Evolutionary conservation across 2,113 vertebrate species (phyloP).

Genomic region (Sapajus apella): DNA sequence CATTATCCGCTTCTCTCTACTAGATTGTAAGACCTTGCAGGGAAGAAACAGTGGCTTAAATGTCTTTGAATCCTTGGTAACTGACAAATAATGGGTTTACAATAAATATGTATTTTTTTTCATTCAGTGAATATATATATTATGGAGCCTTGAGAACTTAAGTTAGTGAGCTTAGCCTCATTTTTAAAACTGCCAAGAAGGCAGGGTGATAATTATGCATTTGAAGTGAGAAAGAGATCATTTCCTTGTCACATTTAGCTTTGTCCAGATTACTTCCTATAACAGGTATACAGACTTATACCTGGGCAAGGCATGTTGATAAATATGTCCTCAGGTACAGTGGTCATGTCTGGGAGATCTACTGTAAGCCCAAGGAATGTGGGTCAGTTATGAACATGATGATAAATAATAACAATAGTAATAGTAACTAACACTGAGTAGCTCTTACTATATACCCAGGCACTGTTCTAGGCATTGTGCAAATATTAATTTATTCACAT

Average conservation of each 20-base stretch:
- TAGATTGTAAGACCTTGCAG: background rate
- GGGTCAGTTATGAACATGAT: background rate
- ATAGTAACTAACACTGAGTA: background rate
- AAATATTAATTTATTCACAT: conserved; percentile 33
- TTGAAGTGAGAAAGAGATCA: background rate
- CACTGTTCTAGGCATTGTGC: background rate
- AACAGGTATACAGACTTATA: background rate
- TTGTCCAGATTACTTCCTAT: background rate
- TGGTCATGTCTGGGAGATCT: background rate
- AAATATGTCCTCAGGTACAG: background rate
- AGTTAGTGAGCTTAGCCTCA: background rate
- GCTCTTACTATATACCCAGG: background rate
- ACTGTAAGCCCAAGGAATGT: background rate
- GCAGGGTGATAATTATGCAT: background rate
- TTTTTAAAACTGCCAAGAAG: conserved; percentile 1
- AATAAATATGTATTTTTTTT: conserved; percentile 16
- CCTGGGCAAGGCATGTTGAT: background rate
- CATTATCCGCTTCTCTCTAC: background rate
- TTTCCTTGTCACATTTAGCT: background rate
- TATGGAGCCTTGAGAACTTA: background rate
- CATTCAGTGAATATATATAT: background rate
- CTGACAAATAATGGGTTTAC: background rate
- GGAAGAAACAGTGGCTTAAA: background rate
- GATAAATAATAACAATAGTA: background rate
- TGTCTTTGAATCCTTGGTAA: conserved; percentile 17